phyloP scores from a whole-genome alignment of 2,888 invertebrate genomes.

The Globia sparganii region DNA sequence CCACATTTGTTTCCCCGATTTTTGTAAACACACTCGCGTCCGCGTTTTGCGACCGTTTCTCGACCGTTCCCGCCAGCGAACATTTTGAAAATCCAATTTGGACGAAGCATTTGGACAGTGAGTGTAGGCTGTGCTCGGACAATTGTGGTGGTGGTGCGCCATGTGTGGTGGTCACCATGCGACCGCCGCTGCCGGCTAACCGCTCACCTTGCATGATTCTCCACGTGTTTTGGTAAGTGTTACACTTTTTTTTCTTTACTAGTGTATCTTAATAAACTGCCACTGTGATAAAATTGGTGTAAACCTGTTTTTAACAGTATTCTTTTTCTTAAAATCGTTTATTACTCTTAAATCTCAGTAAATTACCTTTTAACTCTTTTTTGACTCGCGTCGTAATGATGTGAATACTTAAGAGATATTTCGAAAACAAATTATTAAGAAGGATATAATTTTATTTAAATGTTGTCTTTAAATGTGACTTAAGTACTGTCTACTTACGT shows the following conservation, averaged over 20 bases:
- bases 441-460: not conserved
- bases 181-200: slow-evolving; percentile 82
- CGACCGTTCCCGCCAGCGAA: slow-evolving; percentile 21
- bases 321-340: not conserved
- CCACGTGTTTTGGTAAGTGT: slow-evolving; percentile 83
- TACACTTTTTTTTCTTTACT: slow-evolving; percentile 38
- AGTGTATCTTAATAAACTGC: slow-evolving; percentile 7
- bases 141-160: slow-evolving; percentile 67
- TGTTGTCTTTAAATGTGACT: not conserved
- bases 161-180: slow-evolving; percentile 81
- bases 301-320: not conserved
- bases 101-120: slow-evolving; percentile 53
- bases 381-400: not conserved
- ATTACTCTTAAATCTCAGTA: slow-evolving; percentile 2
- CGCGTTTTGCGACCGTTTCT: slow-evolving; percentile 54
- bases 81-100: slow-evolving; percentile 50
- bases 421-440: not conserved
- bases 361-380: not conserved
- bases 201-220: slow-evolving; percentile 69
- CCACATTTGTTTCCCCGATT: slow-evolving; percentile 54
- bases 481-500: not conserved
- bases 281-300: slow-evolving; percentile 55
- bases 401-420: not conserved
- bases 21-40: slow-evolving; percentile 73
- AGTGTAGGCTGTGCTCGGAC: slow-evolving; percentile 51